phyloP scores from a whole-genome alignment of 2,888 invertebrate species.

The Hirtodrosophila duncani region DNA sequence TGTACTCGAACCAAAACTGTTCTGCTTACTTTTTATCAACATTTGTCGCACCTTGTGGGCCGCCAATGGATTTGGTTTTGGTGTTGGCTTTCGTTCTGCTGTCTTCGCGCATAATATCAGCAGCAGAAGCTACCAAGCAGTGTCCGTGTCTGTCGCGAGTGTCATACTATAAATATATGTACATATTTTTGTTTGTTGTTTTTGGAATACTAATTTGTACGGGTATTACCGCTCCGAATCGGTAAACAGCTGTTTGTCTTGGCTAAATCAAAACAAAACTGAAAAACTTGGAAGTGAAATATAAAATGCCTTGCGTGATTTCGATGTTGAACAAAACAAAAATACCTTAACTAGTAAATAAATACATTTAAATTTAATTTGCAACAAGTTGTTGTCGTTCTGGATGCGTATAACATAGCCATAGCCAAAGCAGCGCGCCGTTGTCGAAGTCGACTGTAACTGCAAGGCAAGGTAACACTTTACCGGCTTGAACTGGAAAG shows the following conservation, averaged over 20 bases:
- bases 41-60: no score
- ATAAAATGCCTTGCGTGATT: slow-evolving; percentile 11
- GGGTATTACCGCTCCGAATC: slow-evolving; percentile 33
- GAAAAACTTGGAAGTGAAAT: slow-evolving; percentile 8
- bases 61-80: no score
- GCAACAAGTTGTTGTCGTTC: slow-evolving; percentile 20
- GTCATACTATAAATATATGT: no score
- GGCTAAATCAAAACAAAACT: slow-evolving; percentile 35
- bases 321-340: no score
- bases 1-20: no score
- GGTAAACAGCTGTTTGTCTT: slow-evolving; percentile 45
- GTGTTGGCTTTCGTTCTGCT: no score
- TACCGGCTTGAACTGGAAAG: slow-evolving; percentile 53
- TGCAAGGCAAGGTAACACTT: slow-evolving; percentile 30
- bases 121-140: slow-evolving; percentile 26
- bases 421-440: slow-evolving; percentile 8
- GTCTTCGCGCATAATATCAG: slow-evolving; percentile 13
- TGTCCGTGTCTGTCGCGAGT: slow-evolving; percentile 12
- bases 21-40: no score
- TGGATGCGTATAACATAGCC: slow-evolving; percentile 19
- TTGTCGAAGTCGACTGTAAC: slow-evolving; percentile 7
- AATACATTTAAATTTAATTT: slow-evolving; percentile 51
- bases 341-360: slow-evolving; percentile 39
- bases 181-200: background rate
- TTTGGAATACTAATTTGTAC: background rate